phyloP scores from a whole-genome alignment of 2,113 vertebrate genomes.

The Chlamydotis undulata region DNA sequence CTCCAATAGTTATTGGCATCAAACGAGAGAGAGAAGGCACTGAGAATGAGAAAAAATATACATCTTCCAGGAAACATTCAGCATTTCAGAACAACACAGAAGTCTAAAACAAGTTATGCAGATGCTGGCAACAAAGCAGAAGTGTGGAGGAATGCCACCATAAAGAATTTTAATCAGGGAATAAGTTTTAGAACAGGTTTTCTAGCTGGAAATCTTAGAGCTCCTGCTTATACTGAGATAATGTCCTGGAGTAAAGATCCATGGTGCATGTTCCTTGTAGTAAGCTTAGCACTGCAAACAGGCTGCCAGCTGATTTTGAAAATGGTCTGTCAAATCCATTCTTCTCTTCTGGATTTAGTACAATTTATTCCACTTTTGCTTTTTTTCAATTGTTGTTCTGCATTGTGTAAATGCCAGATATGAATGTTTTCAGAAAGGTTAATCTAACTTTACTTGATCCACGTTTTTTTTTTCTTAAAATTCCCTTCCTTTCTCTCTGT shows the following conservation, averaged over 20 bases:
- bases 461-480: neutral
- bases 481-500: neutral
- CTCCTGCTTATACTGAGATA: neutral
- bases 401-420: neutral
- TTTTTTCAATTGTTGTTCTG: neutral
- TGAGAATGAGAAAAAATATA: neutral
- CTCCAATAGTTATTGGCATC: neutral
- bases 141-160: neutral
- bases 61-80: neutral
- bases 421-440: neutral
- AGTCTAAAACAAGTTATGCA: neutral
- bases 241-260: neutral
- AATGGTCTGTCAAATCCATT: neutral
- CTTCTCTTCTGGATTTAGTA: neutral
- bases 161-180: neutral
- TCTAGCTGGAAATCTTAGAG: neutral
- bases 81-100: neutral
- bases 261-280: neutral
- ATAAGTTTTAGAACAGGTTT: neutral
- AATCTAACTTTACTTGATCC: neutral
- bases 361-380: neutral
- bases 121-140: neutral
- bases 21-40: neutral
- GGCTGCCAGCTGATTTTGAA: neutral
- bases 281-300: neutral